Conservation (phyloP, 2,797 vertebrate genomes). For the Remorina albescens region DNA sequence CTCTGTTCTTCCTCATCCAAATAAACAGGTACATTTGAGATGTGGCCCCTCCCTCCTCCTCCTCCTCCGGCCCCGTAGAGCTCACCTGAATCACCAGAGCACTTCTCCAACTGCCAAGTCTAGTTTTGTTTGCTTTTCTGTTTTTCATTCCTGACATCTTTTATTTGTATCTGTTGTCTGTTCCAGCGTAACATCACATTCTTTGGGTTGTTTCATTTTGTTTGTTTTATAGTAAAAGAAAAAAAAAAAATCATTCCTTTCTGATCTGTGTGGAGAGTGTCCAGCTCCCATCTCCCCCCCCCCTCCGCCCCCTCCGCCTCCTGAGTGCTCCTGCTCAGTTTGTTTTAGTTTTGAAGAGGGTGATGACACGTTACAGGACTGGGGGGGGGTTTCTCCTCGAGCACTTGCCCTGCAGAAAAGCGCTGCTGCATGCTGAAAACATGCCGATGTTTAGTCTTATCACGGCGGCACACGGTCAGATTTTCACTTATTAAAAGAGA, state of each 20-base stretch:
- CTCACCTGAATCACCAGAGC: constrained; percentile 78
- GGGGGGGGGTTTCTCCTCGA: constrained; percentile 47
- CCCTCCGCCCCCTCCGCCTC: constrained; percentile 14
- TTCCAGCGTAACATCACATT: constrained; percentile 58
- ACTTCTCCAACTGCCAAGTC: constrained; percentile 81
- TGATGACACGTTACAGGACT: constrained; percentile 23
- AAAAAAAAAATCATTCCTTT: constrained; percentile 81
- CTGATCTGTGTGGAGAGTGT: constrained; percentile 44
- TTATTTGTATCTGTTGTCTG: constrained; percentile 62
- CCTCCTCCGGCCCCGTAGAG: constrained; percentile 62
- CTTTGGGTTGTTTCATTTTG: constrained; percentile 26
- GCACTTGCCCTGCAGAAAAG: constrained; percentile 71
- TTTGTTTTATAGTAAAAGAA: constrained; percentile 35
- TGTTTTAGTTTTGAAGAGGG: constrained; percentile 12
- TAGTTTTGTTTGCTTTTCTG: constrained; percentile 65
- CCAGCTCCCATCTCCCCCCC: constrained; percentile 23
- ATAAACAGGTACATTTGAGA: constrained; percentile 81
- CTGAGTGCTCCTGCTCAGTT: constrained; percentile 20
- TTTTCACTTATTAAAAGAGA: constrained; percentile 19
- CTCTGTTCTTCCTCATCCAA: constrained; percentile 51
- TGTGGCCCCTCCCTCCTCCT: constrained; percentile 53
- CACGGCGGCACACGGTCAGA: constrained; percentile 46
- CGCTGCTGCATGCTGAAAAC: constrained; percentile 71
- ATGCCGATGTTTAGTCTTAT: constrained; percentile 57
- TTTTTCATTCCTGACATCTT: constrained; percentile 69